Conservation (phyloP, 2,797 vertebrate species). For the Orientallactaga sibirica region DNA sequence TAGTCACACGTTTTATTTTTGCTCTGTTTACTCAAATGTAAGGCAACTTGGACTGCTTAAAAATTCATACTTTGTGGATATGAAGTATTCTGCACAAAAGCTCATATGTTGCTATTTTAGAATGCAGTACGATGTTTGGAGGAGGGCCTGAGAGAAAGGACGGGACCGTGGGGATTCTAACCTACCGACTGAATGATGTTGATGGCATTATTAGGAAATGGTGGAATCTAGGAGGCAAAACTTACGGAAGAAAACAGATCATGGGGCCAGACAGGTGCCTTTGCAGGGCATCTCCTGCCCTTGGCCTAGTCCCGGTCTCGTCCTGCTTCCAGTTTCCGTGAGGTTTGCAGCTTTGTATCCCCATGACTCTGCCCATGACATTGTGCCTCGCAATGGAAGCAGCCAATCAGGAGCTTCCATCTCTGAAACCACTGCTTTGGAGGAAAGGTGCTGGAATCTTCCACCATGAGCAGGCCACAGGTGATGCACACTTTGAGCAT, state of each 20-base stretch:
- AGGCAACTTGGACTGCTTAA: neutral
- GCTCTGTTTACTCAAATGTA: neutral
- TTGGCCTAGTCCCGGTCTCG: too few species aligned
- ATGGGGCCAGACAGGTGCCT: neutral
- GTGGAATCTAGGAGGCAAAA: neutral
- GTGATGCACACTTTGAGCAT: neutral
- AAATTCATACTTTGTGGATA: neutral
- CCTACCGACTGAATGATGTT: neutral
- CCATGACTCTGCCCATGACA: neutral
- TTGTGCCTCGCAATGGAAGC: neutral
- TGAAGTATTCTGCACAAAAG: neutral
- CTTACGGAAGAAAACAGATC: neutral
- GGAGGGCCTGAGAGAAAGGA: neutral
- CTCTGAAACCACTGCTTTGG: neutral
- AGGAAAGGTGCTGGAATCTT: neutral
- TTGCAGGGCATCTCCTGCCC: neutral
- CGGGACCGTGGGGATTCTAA: neutral
- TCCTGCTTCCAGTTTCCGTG: neutral
- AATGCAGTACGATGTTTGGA: neutral
- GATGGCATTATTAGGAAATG: neutral
- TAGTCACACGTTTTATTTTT: neutral
- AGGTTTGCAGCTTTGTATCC: neutral
- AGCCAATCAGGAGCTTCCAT: neutral
- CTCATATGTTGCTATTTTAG: neutral
- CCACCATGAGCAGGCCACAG: neutral